Conservation (phyloP, 2,888 invertebrate genomes). For the Cataglyphis livida region DNA sequence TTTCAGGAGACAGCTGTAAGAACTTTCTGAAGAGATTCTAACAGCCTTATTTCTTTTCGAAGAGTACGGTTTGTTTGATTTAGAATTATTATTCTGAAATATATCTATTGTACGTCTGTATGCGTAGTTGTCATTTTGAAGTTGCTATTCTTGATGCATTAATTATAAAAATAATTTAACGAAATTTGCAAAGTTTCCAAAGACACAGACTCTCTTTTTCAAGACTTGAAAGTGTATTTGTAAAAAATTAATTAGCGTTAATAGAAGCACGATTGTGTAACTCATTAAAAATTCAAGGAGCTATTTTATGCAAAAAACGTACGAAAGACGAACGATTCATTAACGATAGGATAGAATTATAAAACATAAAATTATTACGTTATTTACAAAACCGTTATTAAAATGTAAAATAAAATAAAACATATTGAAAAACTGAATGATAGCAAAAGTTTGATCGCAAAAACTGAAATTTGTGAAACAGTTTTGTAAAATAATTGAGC, state of each 20-base stretch:
- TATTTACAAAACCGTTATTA: neutral
- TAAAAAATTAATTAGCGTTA: constrained; percentile 17
- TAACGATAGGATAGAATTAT: constrained; percentile 10
- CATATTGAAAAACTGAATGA: neutral
- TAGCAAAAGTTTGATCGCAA: neutral
- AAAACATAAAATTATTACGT: neutral
- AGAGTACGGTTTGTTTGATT: constrained; percentile 21
- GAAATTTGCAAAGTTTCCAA: constrained; percentile 1
- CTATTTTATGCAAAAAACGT: neutral
- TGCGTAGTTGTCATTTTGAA: neutral
- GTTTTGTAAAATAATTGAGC: neutral
- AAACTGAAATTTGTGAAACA: neutral
- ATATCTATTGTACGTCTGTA: neutral
- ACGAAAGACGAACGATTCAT: neutral
- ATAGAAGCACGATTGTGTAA: neutral
- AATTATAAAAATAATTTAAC: constrained; percentile 11
- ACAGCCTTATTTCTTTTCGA: constrained; percentile 48
- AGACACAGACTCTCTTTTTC: neutral
- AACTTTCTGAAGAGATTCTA: constrained; percentile 43
- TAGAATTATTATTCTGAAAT: constrained; percentile 40
- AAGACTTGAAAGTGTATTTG: neutral
- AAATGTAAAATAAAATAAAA: neutral
- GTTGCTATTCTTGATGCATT: neutral
- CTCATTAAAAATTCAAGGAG: neutral
- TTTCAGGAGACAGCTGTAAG: constrained; percentile 46